Evolutionary conservation across 2,888 invertebrate species (phyloP), one percentile per base, ranked within the genome.

Genomic region (Clitarchus hookeri): DNA sequence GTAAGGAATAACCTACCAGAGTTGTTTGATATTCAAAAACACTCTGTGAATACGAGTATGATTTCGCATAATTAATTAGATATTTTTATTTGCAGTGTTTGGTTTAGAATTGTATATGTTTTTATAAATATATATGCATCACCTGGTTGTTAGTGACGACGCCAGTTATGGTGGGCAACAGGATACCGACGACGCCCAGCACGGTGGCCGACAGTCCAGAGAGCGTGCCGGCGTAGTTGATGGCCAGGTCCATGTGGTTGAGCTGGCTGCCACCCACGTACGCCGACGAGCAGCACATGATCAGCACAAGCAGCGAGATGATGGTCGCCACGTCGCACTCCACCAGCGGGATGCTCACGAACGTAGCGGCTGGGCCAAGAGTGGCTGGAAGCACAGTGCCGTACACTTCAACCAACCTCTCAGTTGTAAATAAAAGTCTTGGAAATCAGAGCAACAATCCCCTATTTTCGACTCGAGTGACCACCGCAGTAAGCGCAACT

Each of bases 181-280:
- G 65, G 23, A 65, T n/a, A 1, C 65, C 65, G 13, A 65, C 88
- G 8, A 90, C 88, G 86, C 90, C 90, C 9, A 90, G 90, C 80
- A 90, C 85, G 9, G 89, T 89, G 86, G 91, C 90, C 12, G 90
- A 90, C 27, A 91, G 89, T 27, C 91, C 91, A 88, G 91, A 90
- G 12, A 91, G 88, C 25, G 90, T 89, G 0, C 90, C 91, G n/a
- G 91, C 90, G 88, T 89, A 91, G 86, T 91, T 90, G 12, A 90
- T 89, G 0, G 91, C 90, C 85, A 91, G 90, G 85, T 91, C 91
- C n/a, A 91, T 89, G 86, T 91, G 90, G 87, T 90, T 90, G 85
- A 90, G 88, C 16, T 89, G 89, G 87, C 89, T 90, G 25, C 91
- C 91, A 19, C 86, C 86, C 36, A 54, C 54, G 26, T 84, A 84